Evolutionary conservation across 2,888 invertebrate genomes (phyloP).

Genomic region (Coremacera marginata): DNA sequence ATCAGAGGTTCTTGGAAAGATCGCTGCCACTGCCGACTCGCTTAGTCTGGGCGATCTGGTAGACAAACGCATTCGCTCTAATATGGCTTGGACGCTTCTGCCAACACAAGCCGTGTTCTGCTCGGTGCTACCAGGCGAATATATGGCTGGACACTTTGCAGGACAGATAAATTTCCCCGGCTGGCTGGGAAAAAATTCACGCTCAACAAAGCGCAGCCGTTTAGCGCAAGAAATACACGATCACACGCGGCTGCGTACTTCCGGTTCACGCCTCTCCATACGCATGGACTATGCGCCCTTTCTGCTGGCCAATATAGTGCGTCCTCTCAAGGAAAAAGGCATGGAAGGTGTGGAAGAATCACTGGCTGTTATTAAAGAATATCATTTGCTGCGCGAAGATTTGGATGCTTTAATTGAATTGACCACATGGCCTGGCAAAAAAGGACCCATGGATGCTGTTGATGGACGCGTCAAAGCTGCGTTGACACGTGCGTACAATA

Average conservation of each 20-base stretch:
- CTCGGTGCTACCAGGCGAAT: conserved; percentile 90
- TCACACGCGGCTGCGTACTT: conserved; percentile 87
- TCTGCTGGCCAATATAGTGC: conserved; percentile 80
- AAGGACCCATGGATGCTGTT: conserved; percentile 82
- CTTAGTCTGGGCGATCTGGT: conserved; percentile 89
- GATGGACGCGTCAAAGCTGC: conserved; percentile 91
- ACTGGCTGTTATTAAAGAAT: conserved; percentile 82
- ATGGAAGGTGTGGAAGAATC: conserved; percentile 80
- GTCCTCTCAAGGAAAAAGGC: conserved; percentile 80
- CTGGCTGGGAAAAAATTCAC: conserved; percentile 97
- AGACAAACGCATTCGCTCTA: conserved; percentile 83
- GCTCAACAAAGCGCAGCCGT: conserved; percentile 82
- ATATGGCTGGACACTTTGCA: conserved; percentile 83
- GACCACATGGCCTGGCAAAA: conserved; percentile 83
- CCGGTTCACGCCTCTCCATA: conserved; percentile 84
- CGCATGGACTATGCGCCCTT: conserved; percentile 90
- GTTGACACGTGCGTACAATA: conserved; percentile 93
- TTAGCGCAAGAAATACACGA: conserved; percentile 86
- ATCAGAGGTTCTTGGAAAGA: conserved; percentile 74
- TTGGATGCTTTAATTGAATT: conserved; percentile 90
- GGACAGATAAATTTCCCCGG: conserved; percentile 90
- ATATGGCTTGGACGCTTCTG: conserved; percentile 88
- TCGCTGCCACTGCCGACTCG: conserved; percentile 87
- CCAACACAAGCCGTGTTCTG: conserved; percentile 90
- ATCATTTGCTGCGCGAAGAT: conserved; percentile 91